phyloP scores from a whole-genome alignment of 2,797 vertebrate species.

The Rhynchotus rufescens region DNA sequence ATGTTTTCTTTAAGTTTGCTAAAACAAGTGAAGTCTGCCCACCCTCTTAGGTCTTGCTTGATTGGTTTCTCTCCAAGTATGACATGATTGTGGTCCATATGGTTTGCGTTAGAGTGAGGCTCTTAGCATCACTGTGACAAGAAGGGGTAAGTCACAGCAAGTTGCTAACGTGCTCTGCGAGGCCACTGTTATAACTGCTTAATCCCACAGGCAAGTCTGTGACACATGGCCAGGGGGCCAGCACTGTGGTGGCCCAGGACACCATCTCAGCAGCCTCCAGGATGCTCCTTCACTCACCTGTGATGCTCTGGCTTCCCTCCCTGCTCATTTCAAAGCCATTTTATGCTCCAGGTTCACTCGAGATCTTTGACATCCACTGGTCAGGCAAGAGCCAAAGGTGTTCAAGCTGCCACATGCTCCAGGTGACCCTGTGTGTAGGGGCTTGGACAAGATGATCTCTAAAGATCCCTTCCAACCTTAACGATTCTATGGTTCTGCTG shows the following conservation, averaged over 20 bases:
- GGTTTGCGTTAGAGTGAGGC: conserved; percentile 91
- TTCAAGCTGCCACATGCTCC: neutral
- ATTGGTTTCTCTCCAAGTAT: conserved; percentile 93
- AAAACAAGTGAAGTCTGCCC: conserved; percentile 90
- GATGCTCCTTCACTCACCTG: neutral
- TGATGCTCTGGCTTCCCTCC: neutral
- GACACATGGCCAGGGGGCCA: neutral
- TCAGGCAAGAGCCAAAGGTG: neutral
- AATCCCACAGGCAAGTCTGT: neutral
- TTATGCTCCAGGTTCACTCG: neutral
- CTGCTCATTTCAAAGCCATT: neutral
- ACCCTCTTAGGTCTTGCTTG: conserved; percentile 89
- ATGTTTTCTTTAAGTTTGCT: conserved; percentile 90
- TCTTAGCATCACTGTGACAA: conserved; percentile 84
- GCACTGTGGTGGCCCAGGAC: neutral
- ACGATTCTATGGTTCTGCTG: neutral
- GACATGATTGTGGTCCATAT: conserved; percentile 90
- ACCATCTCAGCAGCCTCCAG: neutral
- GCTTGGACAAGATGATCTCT: too few species aligned
- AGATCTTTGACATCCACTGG: neutral
- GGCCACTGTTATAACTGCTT: conserved; percentile 36
- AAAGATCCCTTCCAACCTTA: too few species aligned
- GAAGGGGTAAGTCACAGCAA: conserved; percentile 83
- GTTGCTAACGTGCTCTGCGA: conserved; percentile 76
- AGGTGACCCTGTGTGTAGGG: too few species aligned